Evolutionary conservation across 30 jellyfish, hydroid and myxozoan genomes (phyloP), one percentile per base, ranked within the genome.

Genomic region (Calvadosia cruxmelitensis): DNA sequence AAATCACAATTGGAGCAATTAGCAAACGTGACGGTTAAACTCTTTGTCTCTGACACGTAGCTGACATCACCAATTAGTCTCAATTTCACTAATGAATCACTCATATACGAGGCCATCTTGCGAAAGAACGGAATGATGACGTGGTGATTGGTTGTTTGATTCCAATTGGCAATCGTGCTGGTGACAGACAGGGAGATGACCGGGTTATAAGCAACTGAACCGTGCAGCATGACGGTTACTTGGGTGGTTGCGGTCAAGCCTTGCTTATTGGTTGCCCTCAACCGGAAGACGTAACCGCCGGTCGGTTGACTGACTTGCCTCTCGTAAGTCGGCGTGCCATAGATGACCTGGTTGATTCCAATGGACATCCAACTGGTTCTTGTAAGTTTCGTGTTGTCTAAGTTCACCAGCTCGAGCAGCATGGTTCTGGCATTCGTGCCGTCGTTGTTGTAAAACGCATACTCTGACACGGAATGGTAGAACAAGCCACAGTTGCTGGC

Each of bases 241-340:
- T 66, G 26, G 65, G 65, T 26, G 10, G 32, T 13, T 3, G 72
- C 28, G 2, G 68, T 49, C 26, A 68, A 24, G 32, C 84, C 71
- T 2, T 72, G 81, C 64, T 93, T 90, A 65, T 90, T 90, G 1
- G 92, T 73, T 16, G 90, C 98, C 33, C 29, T 76, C 3, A 90
- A 13, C 1, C 33, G 53, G 48, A 68, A 82, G 0, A 27, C 32
- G 32, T 5, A 65, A 23, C 65, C 25, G 10, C 64, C 65, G 12
- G 64, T 20, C 5, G 24, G 74, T 20, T 42, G 57, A 42, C 10
- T 42, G 57, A 42, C 15, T 42, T 42, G 57, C 10, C 20, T 42
- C 20, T 10, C 10, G 20, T 42, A 42, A 5, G 57, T 42, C 20
- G 57, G 57, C 20, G 57, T 42, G 20, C 57, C 57, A 42, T 5